phyloP scores from a whole-genome alignment of 2,797 vertebrate species.

The Harpagifer antarcticus region DNA sequence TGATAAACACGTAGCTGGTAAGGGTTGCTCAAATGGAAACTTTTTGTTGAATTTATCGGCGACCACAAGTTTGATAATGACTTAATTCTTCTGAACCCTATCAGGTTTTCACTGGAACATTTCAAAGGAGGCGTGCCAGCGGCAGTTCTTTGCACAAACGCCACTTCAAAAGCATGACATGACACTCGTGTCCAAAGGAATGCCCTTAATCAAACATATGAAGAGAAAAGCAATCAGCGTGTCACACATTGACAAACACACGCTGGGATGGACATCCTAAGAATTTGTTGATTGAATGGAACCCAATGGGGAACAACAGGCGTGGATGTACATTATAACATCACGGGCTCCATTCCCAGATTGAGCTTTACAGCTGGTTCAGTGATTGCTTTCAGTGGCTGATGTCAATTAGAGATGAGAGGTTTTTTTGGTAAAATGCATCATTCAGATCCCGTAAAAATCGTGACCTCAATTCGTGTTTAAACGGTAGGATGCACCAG shows the following conservation, averaged over 20 bases:
- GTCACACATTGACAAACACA: slow-evolving; percentile 68
- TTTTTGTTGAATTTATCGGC: slow-evolving; percentile 21
- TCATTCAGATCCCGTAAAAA: slow-evolving; percentile 50
- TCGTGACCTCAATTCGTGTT: slow-evolving; percentile 43
- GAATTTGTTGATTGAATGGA: slow-evolving; percentile 63
- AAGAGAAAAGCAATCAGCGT: slow-evolving; percentile 53
- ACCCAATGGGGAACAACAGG: slow-evolving; percentile 36
- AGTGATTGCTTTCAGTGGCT: slow-evolving; percentile 65
- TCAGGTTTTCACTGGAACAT: slow-evolving; percentile 9
- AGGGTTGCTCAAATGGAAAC: slow-evolving; percentile 40
- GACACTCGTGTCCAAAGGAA: slow-evolving; percentile 57
- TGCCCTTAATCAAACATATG: slow-evolving; percentile 66
- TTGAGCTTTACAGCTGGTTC: slow-evolving; percentile 57
- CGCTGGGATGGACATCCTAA: slow-evolving; percentile 57
- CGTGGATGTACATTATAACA: slow-evolving; percentile 52
- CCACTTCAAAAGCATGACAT: slow-evolving; percentile 40
- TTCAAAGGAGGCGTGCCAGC: not conserved
- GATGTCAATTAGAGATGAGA: slow-evolving; percentile 64
- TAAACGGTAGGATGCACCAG: slow-evolving; percentile 45
- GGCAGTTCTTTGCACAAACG: not conserved
- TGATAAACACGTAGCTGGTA: slow-evolving; percentile 25
- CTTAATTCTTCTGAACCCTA: slow-evolving; percentile 15
- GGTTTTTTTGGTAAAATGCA: slow-evolving; percentile 59
- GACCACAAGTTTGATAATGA: slow-evolving; percentile 31
- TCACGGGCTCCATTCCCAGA: slow-evolving; percentile 51